Evolutionary conservation across 1,140 invertebrate species (phyloP).

Genomic region (Achatina immaculata): DNA sequence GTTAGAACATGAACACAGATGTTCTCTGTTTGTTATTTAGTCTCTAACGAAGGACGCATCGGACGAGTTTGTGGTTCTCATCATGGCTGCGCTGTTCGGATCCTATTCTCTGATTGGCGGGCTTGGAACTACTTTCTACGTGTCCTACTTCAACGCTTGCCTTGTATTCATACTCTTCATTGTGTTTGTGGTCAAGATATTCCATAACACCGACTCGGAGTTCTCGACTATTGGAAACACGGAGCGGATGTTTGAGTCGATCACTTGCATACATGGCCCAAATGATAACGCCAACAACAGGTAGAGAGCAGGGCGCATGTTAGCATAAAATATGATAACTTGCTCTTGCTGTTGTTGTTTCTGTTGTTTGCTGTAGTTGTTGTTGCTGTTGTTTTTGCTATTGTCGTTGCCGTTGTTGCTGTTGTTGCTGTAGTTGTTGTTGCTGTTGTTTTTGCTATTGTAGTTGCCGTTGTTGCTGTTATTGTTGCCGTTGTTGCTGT

Average conservation of each 20-base stretch:
- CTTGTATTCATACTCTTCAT: conserved; percentile 68
- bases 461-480: too few species aligned
- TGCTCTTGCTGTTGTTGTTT: too few species aligned
- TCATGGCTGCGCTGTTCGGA: conserved; percentile 61
- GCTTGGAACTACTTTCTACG: conserved; percentile 70
- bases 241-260: conserved; percentile 54
- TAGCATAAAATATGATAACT: too few species aligned
- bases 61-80: conserved; percentile 57
- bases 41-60: conserved; percentile 58
- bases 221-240: conserved; percentile 50
- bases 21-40: too few species aligned
- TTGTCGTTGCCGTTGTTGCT: too few species aligned
- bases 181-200: conserved; percentile 60
- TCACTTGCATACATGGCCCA: conserved; percentile 57
- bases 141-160: conserved; percentile 70
- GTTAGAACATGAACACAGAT: too few species aligned
- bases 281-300: conserved; percentile 64
- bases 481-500: too few species aligned
- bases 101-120: conserved; percentile 70
- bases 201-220: conserved; percentile 53
- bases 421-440: too few species aligned
- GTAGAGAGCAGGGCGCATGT: conserved; percentile 17
- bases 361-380: too few species aligned
- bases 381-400: too few species aligned
- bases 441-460: too few species aligned